Evolutionary conservation across 2,797 vertebrate genomes (phyloP).

Genomic region (Streptopelia turtur): DNA sequence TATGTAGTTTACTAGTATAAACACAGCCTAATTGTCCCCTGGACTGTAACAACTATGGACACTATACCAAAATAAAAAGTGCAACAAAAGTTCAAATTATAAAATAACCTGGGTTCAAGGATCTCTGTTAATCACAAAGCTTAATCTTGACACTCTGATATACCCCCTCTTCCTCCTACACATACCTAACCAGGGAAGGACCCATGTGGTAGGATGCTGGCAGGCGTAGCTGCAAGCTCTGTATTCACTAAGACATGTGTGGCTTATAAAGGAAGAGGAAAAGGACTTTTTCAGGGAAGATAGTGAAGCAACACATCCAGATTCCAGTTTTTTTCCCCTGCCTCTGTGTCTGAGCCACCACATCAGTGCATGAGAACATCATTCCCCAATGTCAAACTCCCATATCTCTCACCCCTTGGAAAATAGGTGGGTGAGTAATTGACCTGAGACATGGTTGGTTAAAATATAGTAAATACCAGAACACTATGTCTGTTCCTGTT

Average conservation of each 20-base stretch:
- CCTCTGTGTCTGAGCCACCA: background rate
- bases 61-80: background rate
- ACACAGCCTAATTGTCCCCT: background rate
- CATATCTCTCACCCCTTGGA: background rate
- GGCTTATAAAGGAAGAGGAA: background rate
- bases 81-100: background rate
- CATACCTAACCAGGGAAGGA: background rate
- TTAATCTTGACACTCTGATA: background rate
- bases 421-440: conserved; percentile 13
- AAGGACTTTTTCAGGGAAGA: background rate
- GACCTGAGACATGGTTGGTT: background rate
- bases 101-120: background rate
- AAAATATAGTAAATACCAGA: conserved; percentile 26
- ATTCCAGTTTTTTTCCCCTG: background rate
- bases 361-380: background rate
- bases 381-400: background rate
- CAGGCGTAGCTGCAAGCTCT: background rate
- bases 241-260: background rate
- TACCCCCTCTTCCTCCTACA: background rate
- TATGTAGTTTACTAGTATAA: background rate
- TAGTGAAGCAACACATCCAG: background rate
- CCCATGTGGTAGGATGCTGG: background rate
- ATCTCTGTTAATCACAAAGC: background rate
- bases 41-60: background rate
- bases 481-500: background rate